A percentile compares a stretch with the other conserved stretches of the same genome.
Evolutionary conservation across 2,113 vertebrate genomes (phyloP).

Genomic region (Symphodus melops): DNA sequence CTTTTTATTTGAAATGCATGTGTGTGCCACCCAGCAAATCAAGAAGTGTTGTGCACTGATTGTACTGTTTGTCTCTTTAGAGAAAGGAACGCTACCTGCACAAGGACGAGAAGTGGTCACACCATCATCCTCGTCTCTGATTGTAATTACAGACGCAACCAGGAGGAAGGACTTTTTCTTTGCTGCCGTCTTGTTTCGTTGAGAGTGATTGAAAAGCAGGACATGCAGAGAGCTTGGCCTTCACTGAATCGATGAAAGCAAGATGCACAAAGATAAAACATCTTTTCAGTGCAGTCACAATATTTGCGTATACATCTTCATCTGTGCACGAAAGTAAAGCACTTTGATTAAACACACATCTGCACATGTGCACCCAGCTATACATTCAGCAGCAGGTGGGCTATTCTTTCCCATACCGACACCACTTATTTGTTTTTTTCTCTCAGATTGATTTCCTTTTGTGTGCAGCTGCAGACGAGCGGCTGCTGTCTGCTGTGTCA

Average conservation of each 20-base stretch:
- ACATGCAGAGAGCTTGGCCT: slow-evolving; percentile 15
- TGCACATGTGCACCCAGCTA: not conserved
- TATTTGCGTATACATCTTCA: not conserved
- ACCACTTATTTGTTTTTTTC: slow-evolving; percentile 63
- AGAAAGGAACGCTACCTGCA: not conserved
- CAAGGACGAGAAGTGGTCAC: slow-evolving; percentile 21
- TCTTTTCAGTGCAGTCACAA: not conserved
- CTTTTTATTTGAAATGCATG: not conserved
- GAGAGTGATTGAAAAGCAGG: slow-evolving; percentile 36
- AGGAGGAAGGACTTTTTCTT: slow-evolving; percentile 9
- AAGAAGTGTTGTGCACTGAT: slow-evolving; percentile 39
- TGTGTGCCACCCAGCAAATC: slow-evolving; percentile 35
- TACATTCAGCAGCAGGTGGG: slow-evolving; percentile 30
- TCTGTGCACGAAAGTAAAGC: too few relatives aligned
- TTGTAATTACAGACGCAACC: slow-evolving; percentile 63
- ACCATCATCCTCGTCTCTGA: slow-evolving; percentile 38
- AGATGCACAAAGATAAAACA: not conserved
- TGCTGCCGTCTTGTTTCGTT: slow-evolving; percentile 17
- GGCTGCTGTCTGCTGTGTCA: slow-evolving; percentile 61
- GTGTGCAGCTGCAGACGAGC: slow-evolving; percentile 46
- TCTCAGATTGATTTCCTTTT: slow-evolving; percentile 66
- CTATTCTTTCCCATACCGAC: slow-evolving; percentile 36
- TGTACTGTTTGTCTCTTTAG: slow-evolving; percentile 18
- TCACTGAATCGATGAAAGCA: slow-evolving; percentile 3
- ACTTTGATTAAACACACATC: not conserved